Evolutionary conservation across 1,140 invertebrate genomes (phyloP).

Genomic region (Drosophila murphyi): DNA sequence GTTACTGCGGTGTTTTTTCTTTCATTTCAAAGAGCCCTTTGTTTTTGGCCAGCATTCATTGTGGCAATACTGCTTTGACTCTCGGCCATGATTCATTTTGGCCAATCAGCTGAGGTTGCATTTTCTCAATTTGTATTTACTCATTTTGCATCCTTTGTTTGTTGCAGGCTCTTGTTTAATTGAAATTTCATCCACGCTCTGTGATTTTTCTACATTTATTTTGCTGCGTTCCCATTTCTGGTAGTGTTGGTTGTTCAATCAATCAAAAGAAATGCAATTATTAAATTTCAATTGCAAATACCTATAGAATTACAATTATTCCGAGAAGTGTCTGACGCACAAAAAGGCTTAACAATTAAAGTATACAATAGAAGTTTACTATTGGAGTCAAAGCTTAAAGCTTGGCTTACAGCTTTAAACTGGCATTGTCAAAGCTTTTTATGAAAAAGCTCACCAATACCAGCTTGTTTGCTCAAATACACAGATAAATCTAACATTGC

Average conservation of each 20-base stretch:
- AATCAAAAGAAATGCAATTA: not conserved
- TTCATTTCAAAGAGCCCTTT: not conserved
- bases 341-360: too few relatives aligned
- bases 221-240: not conserved
- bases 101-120: not conserved
- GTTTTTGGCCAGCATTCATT: not conserved
- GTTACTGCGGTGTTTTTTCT: conserved; percentile 4
- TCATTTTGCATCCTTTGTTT: not conserved
- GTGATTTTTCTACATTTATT: not conserved
- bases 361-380: too few relatives aligned
- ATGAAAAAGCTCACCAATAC: too few relatives aligned
- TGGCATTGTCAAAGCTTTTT: too few relatives aligned
- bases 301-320: not conserved
- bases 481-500: too few relatives aligned
- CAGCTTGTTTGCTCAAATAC: too few relatives aligned
- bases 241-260: conserved; percentile 4
- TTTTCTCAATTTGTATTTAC: not conserved
- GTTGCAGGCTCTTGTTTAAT: conserved; percentile 3
- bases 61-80: not conserved
- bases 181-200: conserved; percentile 6
- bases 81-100: conserved; percentile 5
- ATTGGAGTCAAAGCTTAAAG: too few relatives aligned
- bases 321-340: not conserved
- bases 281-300: conserved; percentile 14
- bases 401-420: too few relatives aligned